Percentiles rank a stretch among this genome's conserved stretches.
phyloP scores from a whole-genome alignment of 2,113 vertebrate species.

The Cyrtonyx montezumae region DNA sequence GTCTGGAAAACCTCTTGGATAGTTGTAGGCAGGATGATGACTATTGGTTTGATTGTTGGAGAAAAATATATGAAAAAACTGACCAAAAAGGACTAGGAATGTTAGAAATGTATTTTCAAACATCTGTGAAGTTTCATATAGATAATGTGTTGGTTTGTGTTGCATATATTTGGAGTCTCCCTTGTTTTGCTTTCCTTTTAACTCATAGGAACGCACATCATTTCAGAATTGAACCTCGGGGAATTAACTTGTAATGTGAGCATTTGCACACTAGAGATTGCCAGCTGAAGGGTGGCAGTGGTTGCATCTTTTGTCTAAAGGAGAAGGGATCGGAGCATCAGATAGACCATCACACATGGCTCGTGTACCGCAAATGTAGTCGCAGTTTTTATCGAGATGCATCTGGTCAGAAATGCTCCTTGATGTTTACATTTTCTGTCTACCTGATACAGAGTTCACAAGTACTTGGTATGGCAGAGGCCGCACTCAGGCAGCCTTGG shows the following conservation, averaged over 20 bases:
- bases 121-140: neutral
- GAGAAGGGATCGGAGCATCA: neutral
- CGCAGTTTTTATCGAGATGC: neutral
- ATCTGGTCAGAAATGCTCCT: neutral
- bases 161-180: neutral
- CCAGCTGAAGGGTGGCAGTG: neutral
- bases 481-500: neutral
- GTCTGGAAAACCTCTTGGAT: neutral
- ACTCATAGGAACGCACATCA: neutral
- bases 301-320: neutral
- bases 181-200: neutral
- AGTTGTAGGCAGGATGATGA: neutral
- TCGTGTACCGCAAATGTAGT: neutral
- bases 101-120: neutral
- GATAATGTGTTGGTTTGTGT: neutral
- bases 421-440: neutral
- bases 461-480: neutral
- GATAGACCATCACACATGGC: neutral
- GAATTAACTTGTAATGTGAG: neutral
- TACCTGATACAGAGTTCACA: neutral
- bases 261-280: neutral
- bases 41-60: neutral
- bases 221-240: conserved; percentile 1
- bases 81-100: neutral
- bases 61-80: neutral